These are phyloP conservation scores for Drosophila pseudotakahashii DNA, from an alignment of 2,888 invertebrate genomes.

Conservation along the genomic window DNA sequence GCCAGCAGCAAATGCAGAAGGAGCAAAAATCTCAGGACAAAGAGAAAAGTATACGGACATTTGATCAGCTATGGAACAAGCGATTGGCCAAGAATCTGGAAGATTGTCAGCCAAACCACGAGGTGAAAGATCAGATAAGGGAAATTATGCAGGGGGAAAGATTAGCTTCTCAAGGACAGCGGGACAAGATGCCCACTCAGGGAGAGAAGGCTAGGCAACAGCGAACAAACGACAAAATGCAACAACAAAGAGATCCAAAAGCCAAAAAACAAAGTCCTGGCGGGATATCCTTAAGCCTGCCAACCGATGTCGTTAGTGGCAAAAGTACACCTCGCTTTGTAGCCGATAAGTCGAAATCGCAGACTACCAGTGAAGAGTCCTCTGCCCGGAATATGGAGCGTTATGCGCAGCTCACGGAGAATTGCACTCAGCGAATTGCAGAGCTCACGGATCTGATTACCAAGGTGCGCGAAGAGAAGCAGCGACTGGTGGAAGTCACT, in stretches of 20 bases:
- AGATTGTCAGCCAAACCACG: not conserved
- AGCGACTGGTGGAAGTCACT: slow-evolving; percentile 84
- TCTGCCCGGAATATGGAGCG: slow-evolving; percentile 71
- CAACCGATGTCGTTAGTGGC: not conserved
- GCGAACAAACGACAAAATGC: not conserved
- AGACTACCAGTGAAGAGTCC: slow-evolving; percentile 13
- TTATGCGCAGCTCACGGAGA: slow-evolving; percentile 86
- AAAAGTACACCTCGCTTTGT: slow-evolving; percentile 1
- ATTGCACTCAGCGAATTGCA: slow-evolving; percentile 86
- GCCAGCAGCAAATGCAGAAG: slow-evolving; percentile 27
- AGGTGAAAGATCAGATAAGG: not conserved
- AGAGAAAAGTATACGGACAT: slow-evolving; percentile 59
- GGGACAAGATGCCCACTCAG: not conserved
- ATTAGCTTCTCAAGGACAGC: too few relatives aligned
- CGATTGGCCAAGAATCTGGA: slow-evolving; percentile 31
- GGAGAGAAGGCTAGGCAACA: not conserved
- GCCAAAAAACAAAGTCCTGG: not conserved
- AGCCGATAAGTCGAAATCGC: slow-evolving; percentile 1
- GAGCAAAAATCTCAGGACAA: slow-evolving; percentile 12
- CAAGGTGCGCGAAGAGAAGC: slow-evolving; percentile 86
- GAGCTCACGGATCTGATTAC: slow-evolving; percentile 86
- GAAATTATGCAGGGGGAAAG: not conserved
- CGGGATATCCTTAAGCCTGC: not conserved
- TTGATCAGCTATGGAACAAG: slow-evolving; percentile 78
- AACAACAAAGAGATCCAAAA: not conserved